phyloP scores from a whole-genome alignment of 2,797 vertebrate genomes.

The Acanthornis magna region DNA sequence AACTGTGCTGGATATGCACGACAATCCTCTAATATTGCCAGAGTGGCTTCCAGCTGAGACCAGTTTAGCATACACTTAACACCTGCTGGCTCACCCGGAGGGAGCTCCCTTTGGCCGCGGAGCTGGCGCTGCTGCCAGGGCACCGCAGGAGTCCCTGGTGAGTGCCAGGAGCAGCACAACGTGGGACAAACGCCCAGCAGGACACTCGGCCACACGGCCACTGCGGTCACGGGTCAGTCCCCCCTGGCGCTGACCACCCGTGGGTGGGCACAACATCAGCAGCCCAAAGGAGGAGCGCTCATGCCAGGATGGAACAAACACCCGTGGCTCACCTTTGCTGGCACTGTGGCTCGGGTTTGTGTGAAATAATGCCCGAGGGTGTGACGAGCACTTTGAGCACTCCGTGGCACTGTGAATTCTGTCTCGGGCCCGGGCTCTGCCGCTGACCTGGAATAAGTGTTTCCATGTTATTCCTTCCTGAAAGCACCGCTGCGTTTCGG shows the following conservation, averaged over 20 bases:
- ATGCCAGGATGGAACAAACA: not conserved
- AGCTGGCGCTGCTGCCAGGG: conserved; percentile 32
- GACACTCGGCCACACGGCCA: not conserved
- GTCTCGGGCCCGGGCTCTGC: not conserved
- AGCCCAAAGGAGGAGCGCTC: not conserved
- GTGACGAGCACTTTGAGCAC: not conserved
- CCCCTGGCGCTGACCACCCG: not conserved
- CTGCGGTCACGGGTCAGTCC: not conserved
- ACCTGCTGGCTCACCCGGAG: conserved; percentile 9
- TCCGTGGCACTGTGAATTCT: not conserved
- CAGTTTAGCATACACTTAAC: conserved; percentile 2
- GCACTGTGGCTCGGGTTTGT: not conserved
- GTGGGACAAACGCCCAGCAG: not conserved
- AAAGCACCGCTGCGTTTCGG: not conserved
- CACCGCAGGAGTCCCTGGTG: not conserved
- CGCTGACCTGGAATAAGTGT: not conserved
- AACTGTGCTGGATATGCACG: not conserved
- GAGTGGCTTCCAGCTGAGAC: conserved; percentile 44
- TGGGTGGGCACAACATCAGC: not conserved
- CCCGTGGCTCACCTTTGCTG: not conserved
- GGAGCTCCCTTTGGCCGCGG: conserved; percentile 18
- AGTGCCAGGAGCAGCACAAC: not conserved
- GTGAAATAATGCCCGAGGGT: not conserved
- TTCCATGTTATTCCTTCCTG: not conserved
- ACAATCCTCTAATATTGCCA: not conserved